Evolutionary conservation across 2,888 invertebrate genomes (phyloP).

Genomic region (Stramonita haemastoma): DNA sequence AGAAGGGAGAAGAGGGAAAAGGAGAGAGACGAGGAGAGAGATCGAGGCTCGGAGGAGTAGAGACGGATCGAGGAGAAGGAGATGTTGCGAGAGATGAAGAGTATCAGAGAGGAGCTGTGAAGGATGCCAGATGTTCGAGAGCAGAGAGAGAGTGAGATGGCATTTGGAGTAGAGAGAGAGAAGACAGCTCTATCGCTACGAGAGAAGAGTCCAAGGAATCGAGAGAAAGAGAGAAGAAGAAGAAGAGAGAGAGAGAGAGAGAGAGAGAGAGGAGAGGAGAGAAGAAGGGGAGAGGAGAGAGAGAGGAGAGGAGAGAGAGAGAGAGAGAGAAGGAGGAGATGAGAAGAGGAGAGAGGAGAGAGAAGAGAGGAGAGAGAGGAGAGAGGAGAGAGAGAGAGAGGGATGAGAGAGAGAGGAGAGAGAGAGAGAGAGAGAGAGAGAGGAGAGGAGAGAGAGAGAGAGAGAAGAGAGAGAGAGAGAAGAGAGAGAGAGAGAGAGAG

Average conservation of each 20-base stretch:
- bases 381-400: neutral
- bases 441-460: neutral
- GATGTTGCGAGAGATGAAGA: too few species aligned
- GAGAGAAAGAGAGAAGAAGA: neutral
- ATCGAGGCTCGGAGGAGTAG: too few species aligned
- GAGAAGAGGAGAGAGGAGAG: neutral
- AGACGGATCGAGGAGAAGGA: too few species aligned
- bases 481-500: neutral
- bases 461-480: too few species aligned
- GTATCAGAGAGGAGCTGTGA: too few species aligned
- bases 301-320: slow-evolving; percentile 5
- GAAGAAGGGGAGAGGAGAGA: neutral
- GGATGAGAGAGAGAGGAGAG: neutral
- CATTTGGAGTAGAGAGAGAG: neutral
- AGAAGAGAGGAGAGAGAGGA: neutral
- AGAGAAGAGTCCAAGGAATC: neutral
- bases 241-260: slow-evolving; percentile 20
- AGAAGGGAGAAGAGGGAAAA: neutral
- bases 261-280: slow-evolving; percentile 19
- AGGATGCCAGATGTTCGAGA: neutral
- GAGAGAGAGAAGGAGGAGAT: neutral
- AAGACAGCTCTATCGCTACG: neutral
- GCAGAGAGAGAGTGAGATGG: neutral
- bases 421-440: neutral
- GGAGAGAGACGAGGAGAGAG: neutral